These are phyloP conservation scores for Lytechinus pictus DNA, from an alignment of 35 echinoderm and acorn worm genomes.

Conservation along the genomic window DNA sequence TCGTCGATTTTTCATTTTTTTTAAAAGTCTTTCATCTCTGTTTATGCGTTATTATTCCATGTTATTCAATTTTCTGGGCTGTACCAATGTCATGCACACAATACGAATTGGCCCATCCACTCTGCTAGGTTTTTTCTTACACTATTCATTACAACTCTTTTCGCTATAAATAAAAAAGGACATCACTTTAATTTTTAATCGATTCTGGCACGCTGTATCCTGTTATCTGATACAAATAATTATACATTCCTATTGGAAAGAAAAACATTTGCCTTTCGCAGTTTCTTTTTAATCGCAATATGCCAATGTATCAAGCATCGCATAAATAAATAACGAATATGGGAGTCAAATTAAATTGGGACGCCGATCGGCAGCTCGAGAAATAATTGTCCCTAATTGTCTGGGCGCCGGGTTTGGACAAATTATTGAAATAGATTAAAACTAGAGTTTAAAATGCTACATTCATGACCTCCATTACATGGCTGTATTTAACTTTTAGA, in stretches of 20 bases:
- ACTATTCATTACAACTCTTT: neutral
- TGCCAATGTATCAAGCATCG: neutral
- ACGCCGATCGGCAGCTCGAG: neutral
- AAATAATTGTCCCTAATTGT: constrained; percentile 14
- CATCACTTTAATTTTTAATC: neutral
- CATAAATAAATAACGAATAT: neutral
- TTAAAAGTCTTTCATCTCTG: no score
- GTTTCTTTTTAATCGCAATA: neutral
- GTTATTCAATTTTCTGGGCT: no score
- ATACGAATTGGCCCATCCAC: neutral
- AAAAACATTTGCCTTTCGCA: neutral
- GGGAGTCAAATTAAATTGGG: constrained; percentile 1
- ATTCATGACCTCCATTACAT: neutral
- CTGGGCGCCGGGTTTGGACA: neutral
- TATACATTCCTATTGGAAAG: neutral
- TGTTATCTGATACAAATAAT: neutral
- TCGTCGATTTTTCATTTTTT: no score
- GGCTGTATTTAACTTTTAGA: neutral
- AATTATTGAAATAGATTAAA: neutral
- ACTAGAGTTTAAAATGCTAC: neutral
- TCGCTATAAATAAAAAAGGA: neutral
- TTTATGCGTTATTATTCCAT: no score
- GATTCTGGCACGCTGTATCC: neutral
- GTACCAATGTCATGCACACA: neutral
- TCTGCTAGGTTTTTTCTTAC: neutral